These are phyloP conservation scores for Coboldia fuscipes DNA, from an alignment of 1,140 invertebrate species.

Conservation along the genomic window DNA sequence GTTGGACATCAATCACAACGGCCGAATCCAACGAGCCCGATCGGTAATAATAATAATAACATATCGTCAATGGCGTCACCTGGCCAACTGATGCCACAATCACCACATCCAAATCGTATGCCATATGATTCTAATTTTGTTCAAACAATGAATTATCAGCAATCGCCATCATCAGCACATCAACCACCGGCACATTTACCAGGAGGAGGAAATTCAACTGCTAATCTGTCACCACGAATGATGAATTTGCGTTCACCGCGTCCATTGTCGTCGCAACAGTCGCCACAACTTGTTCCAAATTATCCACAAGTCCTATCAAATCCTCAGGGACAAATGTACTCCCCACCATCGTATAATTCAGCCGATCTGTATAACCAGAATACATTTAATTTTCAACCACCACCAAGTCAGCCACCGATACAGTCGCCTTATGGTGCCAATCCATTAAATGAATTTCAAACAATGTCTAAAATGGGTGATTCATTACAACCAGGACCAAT, in stretches of 20 bases:
- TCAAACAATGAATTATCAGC: neutral
- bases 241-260: slow-evolving; percentile 2
- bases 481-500: no score
- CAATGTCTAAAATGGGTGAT: neutral
- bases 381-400: neutral
- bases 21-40: no score
- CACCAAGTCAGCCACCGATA: neutral
- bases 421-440: neutral
- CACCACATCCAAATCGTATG: neutral
- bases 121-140: neutral
- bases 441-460: neutral
- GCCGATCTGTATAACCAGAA: no score
- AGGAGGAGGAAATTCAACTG: no score
- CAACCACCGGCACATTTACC: neutral
- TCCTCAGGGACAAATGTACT: neutral
- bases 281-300: neutral
- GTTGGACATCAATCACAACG: no score
- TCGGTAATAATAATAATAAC: no score
- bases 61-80: neutral
- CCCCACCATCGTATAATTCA: no score
- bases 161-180: neutral
- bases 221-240: no score
- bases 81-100: neutral
- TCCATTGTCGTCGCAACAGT: neutral
- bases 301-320: neutral